Conservation (phyloP, 2,797 vertebrate species). For the Huso huso region DNA sequence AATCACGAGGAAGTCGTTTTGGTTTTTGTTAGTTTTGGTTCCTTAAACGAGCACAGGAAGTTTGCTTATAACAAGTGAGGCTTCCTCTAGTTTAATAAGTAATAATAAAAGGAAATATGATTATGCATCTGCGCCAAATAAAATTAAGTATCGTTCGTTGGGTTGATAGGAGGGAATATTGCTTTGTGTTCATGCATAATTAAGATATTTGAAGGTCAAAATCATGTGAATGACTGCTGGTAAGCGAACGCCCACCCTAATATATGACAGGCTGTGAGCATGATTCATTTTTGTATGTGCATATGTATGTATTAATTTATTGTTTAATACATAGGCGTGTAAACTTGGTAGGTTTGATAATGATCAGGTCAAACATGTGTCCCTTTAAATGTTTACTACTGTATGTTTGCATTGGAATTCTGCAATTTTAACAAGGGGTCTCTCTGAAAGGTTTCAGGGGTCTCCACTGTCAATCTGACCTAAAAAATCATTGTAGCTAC, state of each 20-base stretch:
- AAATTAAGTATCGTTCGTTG: constrained; percentile 75
- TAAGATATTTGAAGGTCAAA: constrained; percentile 78
- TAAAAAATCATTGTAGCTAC: too few species aligned
- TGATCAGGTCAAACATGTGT: too few species aligned
- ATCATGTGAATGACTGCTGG: constrained; percentile 69
- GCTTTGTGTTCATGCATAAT: constrained; percentile 77
- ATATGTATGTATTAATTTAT: background rate
- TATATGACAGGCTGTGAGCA: constrained; percentile 33
- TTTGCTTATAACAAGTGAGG: constrained; percentile 61
- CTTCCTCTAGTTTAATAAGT: constrained; percentile 70
- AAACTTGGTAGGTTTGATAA: background rate
- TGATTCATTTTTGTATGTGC: background rate
- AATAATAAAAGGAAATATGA: constrained; percentile 69
- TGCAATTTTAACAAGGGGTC: too few species aligned
- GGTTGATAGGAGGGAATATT: constrained; percentile 75
- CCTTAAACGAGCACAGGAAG: constrained; percentile 55
- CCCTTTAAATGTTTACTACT: too few species aligned
- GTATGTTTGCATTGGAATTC: too few species aligned
- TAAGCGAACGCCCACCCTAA: constrained; percentile 45
- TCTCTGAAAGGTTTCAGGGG: too few species aligned
- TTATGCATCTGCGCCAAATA: constrained; percentile 68
- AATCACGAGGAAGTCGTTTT: constrained; percentile 43
- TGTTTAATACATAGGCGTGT: background rate
- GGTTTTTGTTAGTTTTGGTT: constrained; percentile 57
- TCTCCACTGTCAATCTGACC: too few species aligned